Evolutionary conservation across 2,888 invertebrate genomes (phyloP).

Genomic region (Conops quadrifasciatus): DNA sequence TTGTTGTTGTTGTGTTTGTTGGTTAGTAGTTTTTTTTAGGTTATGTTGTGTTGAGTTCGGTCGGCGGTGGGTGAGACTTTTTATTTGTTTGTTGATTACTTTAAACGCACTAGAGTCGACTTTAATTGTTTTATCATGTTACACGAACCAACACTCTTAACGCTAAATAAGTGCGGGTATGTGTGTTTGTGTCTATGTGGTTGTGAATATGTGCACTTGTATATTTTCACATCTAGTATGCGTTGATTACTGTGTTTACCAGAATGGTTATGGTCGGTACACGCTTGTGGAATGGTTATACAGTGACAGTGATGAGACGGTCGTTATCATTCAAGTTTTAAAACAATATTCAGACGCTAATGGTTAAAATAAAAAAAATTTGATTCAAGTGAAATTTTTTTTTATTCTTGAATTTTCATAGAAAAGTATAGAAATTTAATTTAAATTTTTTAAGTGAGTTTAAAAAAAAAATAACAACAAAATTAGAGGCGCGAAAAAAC

Average conservation of each 20-base stretch:
- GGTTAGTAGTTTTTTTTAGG: not conserved
- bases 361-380: too few species aligned
- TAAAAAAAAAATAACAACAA: too few species aligned
- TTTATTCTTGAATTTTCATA: too few species aligned
- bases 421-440: too few species aligned
- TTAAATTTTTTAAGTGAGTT: too few species aligned
- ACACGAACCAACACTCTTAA: not conserved
- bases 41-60: not conserved
- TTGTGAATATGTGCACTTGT: not conserved
- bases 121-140: constrained; percentile 36
- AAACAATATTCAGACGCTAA: too few species aligned
- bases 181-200: not conserved
- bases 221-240: not conserved
- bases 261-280: constrained; percentile 1
- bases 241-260: not conserved
- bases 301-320: too few species aligned
- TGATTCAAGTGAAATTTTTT: too few species aligned
- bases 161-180: not conserved
- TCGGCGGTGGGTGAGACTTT: not conserved
- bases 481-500: too few species aligned
- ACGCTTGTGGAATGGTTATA: not conserved
- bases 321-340: too few species aligned
- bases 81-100: constrained; percentile 1
- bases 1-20: not conserved
- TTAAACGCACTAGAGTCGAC: constrained; percentile 7